phyloP scores from a whole-genome alignment of 1,140 invertebrate genomes.

The Gonatopus flavifemur region DNA sequence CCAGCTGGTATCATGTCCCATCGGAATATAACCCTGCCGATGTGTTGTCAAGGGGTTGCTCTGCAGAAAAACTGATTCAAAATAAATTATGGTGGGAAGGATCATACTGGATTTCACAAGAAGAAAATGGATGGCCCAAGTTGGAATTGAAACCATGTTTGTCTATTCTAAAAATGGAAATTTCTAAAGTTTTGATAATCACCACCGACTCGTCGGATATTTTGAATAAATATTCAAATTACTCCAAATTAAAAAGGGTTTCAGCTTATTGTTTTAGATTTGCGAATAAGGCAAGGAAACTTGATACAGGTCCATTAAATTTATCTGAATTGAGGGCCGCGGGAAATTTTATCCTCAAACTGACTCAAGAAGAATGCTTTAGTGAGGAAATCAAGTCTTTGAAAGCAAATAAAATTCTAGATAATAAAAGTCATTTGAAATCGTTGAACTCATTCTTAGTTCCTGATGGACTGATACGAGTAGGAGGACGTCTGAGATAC shows the following conservation, averaged over 20 bases:
- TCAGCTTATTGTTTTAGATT: slow-evolving; percentile 20
- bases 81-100: no score
- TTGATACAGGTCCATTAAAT: slow-evolving; percentile 1
- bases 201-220: no score
- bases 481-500: slow-evolving; percentile 45
- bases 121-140: neutral
- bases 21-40: slow-evolving; percentile 49
- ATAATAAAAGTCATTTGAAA: slow-evolving; percentile 17
- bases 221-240: slow-evolving; percentile 13
- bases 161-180: no score
- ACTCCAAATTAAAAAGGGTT: slow-evolving; percentile 11
- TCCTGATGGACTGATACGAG: slow-evolving; percentile 40
- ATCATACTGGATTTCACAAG: no score
- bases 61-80: no score
- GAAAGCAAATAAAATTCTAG: neutral
- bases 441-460: slow-evolving; percentile 42
- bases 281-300: neutral
- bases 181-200: no score
- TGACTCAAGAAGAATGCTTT: slow-evolving; percentile 5
- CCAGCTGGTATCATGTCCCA: slow-evolving; percentile 38
- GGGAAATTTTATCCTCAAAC: neutral
- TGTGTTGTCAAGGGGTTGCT: slow-evolving; percentile 46
- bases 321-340: slow-evolving; percentile 3
- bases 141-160: no score
- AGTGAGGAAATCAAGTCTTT: slow-evolving; percentile 9